Conservation (phyloP, 2,113 vertebrate genomes). For the Melierax canorus region DNA sequence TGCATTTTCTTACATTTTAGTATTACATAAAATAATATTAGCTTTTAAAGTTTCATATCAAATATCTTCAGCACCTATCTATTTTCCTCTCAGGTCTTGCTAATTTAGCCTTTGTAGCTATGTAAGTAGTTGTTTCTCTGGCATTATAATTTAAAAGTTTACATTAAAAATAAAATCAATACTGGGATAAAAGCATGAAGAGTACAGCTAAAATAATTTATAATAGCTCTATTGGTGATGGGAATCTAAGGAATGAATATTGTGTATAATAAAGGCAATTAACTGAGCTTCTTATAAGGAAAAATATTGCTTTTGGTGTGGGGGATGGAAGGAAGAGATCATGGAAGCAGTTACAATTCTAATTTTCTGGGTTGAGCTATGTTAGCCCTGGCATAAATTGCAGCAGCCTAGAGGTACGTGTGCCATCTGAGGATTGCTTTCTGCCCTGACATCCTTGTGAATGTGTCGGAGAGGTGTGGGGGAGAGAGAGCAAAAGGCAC, state of each 20-base stretch:
- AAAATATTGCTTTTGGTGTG: conserved; percentile 36
- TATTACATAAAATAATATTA: neutral
- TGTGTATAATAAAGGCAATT: conserved; percentile 58
- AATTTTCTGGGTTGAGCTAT: conserved; percentile 35
- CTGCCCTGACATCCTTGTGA: neutral
- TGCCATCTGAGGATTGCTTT: conserved; percentile 1
- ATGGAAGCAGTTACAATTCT: conserved; percentile 39
- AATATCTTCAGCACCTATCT: neutral
- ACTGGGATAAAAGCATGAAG: conserved; percentile 40
- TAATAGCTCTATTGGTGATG: conserved; percentile 31
- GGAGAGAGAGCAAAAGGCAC: neutral
- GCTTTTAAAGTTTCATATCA: neutral
- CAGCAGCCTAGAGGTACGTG: conserved; percentile 31
- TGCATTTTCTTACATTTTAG: conserved; percentile 5
- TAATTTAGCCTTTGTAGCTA: neutral
- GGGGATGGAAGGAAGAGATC: conserved; percentile 28
- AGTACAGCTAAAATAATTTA: conserved; percentile 53
- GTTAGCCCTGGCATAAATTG: conserved; percentile 48
- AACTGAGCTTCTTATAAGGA: conserved; percentile 9
- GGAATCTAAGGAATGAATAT: conserved; percentile 48
- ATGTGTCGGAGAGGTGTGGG: neutral
- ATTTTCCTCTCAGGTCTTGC: neutral
- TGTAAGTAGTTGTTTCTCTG: conserved; percentile 35
- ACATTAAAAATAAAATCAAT: conserved; percentile 62
- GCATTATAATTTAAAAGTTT: conserved; percentile 58